Percentiles rank a stretch among this genome's conserved stretches.
These are phyloP conservation scores for Platyrinchus mystaceus DNA, from an alignment of 2,797 vertebrate species.

Conservation along the genomic window DNA sequence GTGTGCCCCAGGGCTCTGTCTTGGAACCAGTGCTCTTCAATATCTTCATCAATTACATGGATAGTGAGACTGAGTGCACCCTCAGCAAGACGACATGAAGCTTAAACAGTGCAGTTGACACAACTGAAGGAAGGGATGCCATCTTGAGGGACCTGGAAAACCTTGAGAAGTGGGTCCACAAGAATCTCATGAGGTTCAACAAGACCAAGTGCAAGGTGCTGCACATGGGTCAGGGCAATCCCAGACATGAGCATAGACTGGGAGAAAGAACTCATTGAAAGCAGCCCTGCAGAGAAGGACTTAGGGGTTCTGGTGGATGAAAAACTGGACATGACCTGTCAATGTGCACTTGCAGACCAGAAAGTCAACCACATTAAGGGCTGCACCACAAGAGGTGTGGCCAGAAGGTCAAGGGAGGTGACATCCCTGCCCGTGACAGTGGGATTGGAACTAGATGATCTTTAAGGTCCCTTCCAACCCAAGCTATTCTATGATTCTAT, in stretches of 20 bases:
- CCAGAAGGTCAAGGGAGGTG: background rate
- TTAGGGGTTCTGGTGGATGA: background rate
- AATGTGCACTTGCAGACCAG: background rate
- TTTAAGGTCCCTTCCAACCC: background rate
- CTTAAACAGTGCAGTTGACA: fast-evolving
- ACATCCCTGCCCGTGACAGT: background rate
- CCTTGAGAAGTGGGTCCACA: background rate
- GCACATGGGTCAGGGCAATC: background rate
- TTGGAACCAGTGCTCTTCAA: background rate
- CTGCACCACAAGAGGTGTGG: background rate
- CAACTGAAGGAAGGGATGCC: background rate
- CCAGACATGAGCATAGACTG: background rate
- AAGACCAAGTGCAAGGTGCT: background rate
- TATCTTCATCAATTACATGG: background rate
- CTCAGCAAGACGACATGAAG: fast-evolving
- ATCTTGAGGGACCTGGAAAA: background rate
- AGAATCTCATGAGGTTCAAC: background rate
- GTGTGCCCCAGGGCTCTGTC: background rate
- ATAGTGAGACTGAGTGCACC: background rate
- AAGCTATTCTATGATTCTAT: background rate
- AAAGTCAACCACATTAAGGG: background rate
- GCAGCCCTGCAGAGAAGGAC: background rate
- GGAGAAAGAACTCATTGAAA: background rate
- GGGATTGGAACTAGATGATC: background rate
- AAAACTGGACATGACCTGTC: background rate